Evolutionary conservation across 2,888 invertebrate species (phyloP).

Genomic region (Drosophila basisetae): DNA sequence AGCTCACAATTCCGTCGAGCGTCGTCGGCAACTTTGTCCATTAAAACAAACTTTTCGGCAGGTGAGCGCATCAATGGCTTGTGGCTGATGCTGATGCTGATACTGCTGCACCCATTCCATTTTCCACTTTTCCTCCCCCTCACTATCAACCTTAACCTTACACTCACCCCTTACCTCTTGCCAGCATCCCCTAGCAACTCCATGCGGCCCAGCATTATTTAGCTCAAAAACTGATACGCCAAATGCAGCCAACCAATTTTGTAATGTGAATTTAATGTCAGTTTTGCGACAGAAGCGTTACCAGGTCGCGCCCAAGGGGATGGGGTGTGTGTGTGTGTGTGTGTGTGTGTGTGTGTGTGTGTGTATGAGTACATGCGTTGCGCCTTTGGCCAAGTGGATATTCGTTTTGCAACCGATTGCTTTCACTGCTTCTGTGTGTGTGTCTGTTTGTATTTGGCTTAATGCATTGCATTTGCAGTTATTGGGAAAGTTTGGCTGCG

Average conservation of each 20-base stretch:
- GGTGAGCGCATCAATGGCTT: conserved; percentile 77
- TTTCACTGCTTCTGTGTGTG: conserved; percentile 31
- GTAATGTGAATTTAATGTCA: conserved; percentile 79
- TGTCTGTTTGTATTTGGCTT: conserved; percentile 43
- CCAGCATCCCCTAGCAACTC: neutral
- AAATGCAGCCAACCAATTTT: conserved; percentile 77
- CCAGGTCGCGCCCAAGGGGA: conserved; percentile 39
- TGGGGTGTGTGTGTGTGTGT: conserved; percentile 1
- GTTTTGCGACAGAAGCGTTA: conserved; percentile 76
- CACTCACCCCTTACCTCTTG: neutral
- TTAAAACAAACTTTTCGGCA: conserved; percentile 76
- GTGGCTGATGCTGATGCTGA: conserved; percentile 38
- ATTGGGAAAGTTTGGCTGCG: conserved; percentile 71
- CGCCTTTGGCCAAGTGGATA: conserved; percentile 46
- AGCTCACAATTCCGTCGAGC: conserved; percentile 61
- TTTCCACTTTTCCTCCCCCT: neutral
- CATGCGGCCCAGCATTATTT: conserved; percentile 41
- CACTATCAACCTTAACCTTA: neutral
- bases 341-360: conserved; percentile 7
- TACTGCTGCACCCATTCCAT: conserved; percentile 18
- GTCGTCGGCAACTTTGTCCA: conserved; percentile 71
- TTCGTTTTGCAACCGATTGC: conserved; percentile 41
- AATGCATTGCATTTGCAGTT: conserved; percentile 77
- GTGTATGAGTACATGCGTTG: conserved; percentile 10
- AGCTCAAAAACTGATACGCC: conserved; percentile 73